These are phyloP conservation scores for Tor tambroides DNA, from an alignment of 2,113 vertebrate genomes.

Conservation along the genomic window DNA sequence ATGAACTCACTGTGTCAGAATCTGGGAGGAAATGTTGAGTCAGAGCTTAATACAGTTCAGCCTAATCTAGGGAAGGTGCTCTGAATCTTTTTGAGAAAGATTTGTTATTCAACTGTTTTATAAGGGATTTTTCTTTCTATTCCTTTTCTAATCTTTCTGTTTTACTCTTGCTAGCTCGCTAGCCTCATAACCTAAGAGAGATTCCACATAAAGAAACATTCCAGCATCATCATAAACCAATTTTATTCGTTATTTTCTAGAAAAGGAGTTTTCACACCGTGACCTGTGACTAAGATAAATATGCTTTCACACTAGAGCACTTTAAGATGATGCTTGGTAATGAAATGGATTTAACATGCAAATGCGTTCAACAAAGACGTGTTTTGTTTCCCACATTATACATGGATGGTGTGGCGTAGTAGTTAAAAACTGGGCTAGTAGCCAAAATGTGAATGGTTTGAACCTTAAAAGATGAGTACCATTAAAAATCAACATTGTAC, in stretches of 20 bases:
- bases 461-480: not conserved
- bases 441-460: not conserved
- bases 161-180: not conserved
- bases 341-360: not conserved
- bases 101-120: not conserved
- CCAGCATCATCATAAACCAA: not conserved
- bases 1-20: not conserved
- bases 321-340: not conserved
- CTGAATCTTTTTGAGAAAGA: not conserved
- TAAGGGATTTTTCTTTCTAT: not conserved
- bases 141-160: not conserved
- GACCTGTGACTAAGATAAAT: not conserved
- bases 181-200: not conserved
- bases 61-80: not conserved
- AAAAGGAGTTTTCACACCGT: not conserved
- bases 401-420: not conserved
- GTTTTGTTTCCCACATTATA: not conserved
- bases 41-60: conserved; percentile 20
- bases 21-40: conserved; percentile 13
- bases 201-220: not conserved
- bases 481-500: not conserved
- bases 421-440: not conserved
- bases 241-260: not conserved
- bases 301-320: not conserved
- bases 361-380: not conserved